Percentiles rank a stretch among this genome's conserved stretches.
phyloP scores from a whole-genome alignment of 2,888 invertebrate species.

The Torymus auratus region DNA sequence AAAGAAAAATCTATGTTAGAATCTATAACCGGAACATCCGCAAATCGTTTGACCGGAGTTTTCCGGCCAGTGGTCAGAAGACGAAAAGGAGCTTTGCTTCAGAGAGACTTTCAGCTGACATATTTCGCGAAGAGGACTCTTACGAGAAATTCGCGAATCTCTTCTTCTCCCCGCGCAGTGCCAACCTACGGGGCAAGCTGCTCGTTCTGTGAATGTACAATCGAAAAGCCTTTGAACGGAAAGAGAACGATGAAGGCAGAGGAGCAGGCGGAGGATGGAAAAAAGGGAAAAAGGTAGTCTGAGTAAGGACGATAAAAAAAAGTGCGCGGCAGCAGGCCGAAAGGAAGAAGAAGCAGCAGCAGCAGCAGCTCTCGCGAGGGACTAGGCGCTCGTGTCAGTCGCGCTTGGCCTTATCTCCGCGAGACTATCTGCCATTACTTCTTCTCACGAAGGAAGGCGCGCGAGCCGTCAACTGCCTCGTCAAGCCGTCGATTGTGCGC shows the following conservation, averaged over 20 bases:
- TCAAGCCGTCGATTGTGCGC: conserved; percentile 47
- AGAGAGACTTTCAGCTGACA: conserved; percentile 1
- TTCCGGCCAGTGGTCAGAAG: conserved; percentile 29
- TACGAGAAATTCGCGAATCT: not conserved
- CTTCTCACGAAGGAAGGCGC: conserved; percentile 64
- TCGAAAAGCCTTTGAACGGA: conserved; percentile 65
- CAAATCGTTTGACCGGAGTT: not conserved
- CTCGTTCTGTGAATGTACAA: conserved; percentile 66
- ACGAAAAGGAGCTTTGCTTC: conserved; percentile 21
- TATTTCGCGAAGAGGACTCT: not conserved
- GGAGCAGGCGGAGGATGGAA: conserved; percentile 39
- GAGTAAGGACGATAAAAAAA: not conserved
- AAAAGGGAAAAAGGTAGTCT: conserved; percentile 39
- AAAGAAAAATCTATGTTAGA: no score
- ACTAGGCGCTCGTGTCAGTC: conserved; percentile 68
- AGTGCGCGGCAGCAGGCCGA: not conserved
- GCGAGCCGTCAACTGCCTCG: conserved; percentile 30
- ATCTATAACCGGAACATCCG: not conserved
- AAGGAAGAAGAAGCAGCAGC: not conserved
- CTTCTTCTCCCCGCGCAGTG: not conserved
- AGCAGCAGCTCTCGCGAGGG: conserved; percentile 48
- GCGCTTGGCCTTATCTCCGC: conserved; percentile 65
- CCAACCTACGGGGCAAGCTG: not conserved
- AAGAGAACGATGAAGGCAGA: conserved; percentile 28
- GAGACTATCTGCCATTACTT: conserved; percentile 70